Evolutionary conservation across 2,888 invertebrate species (phyloP).

Genomic region (Xestobium rufovillosum): DNA sequence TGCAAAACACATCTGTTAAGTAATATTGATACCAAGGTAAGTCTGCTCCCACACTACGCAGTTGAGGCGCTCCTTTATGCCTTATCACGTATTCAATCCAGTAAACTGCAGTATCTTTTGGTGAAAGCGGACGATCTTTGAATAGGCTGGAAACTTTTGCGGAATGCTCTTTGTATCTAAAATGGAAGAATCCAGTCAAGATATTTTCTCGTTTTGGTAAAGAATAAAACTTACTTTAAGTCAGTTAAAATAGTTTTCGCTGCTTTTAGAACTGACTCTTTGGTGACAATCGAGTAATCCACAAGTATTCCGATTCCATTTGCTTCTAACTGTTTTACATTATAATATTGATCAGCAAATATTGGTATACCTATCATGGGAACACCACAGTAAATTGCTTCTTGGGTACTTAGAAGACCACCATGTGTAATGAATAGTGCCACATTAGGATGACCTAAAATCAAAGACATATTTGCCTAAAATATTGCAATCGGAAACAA

Average conservation of each 20-base stretch:
- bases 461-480: too few relatives aligned
- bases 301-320: conserved; percentile 46
- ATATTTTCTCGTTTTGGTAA: too few relatives aligned
- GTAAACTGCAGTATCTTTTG: conserved; percentile 54
- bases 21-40: conserved; percentile 43
- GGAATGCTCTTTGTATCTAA: conserved; percentile 50
- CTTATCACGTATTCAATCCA: conserved; percentile 59
- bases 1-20: conserved; percentile 23
- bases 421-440: conserved; percentile 48
- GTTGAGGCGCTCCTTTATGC: conserved; percentile 49
- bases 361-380: conserved; percentile 41
- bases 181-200: too few relatives aligned
- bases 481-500: too few relatives aligned
- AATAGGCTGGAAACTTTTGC: conserved; percentile 46
- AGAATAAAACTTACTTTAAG: conserved; percentile 41
- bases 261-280: conserved; percentile 27
- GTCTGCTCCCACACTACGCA: conserved; percentile 47
- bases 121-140: conserved; percentile 50
- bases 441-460: conserved; percentile 42
- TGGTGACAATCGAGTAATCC: conserved; percentile 29
- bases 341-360: conserved; percentile 43
- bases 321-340: conserved; percentile 47
- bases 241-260: conserved; percentile 38
- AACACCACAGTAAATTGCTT: conserved; percentile 42
- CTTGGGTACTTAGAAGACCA: conserved; percentile 45